A percentile compares a stretch with the other conserved stretches of the same genome.
These are phyloP conservation scores for Xylota sylvarum DNA, from an alignment of 2,888 invertebrate species.

Conservation along the genomic window DNA sequence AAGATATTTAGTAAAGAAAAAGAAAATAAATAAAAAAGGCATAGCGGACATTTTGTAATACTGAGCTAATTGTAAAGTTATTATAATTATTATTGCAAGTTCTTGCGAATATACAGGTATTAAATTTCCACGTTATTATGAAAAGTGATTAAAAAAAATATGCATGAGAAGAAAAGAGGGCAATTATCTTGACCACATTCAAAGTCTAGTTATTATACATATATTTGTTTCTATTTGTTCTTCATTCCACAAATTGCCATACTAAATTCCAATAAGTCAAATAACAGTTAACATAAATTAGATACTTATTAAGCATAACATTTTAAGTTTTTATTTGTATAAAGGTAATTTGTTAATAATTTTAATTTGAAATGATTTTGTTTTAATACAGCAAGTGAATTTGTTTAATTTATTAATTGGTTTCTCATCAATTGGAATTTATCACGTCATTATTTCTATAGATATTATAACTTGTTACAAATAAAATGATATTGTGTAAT, in stretches of 20 bases:
- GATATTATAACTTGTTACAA: conserved; percentile 65
- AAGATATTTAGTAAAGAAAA: conserved; percentile 52
- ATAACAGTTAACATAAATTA: conserved; percentile 63
- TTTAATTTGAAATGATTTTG: neutral
- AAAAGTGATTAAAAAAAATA: conserved; percentile 44
- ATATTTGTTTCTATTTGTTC: conserved; percentile 31
- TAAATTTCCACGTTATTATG: conserved; percentile 62
- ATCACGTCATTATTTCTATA: conserved; percentile 51
- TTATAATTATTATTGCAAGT: conserved; percentile 60
- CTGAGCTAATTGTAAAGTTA: conserved; percentile 68
- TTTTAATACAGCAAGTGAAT: conserved; percentile 12
- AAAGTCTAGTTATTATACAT: conserved; percentile 48
- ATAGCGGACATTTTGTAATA: conserved; percentile 73
- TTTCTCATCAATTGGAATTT: conserved; percentile 31
- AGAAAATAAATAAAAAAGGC: conserved; percentile 33
- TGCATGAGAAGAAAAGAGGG: conserved; percentile 35
- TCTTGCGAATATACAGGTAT: conserved; percentile 74
- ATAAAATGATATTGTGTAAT: conserved; percentile 72
- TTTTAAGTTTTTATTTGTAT: conserved; percentile 56
- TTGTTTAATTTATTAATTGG: conserved; percentile 16
- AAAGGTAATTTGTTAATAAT: conserved; percentile 11
- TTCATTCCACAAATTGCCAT: conserved; percentile 57
- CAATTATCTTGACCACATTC: conserved; percentile 56
- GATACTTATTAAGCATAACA: conserved; percentile 48
- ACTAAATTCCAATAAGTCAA: conserved; percentile 48